Evolutionary conservation across 2,888 invertebrate species (phyloP).

Genomic region (Sisyra terminalis): DNA sequence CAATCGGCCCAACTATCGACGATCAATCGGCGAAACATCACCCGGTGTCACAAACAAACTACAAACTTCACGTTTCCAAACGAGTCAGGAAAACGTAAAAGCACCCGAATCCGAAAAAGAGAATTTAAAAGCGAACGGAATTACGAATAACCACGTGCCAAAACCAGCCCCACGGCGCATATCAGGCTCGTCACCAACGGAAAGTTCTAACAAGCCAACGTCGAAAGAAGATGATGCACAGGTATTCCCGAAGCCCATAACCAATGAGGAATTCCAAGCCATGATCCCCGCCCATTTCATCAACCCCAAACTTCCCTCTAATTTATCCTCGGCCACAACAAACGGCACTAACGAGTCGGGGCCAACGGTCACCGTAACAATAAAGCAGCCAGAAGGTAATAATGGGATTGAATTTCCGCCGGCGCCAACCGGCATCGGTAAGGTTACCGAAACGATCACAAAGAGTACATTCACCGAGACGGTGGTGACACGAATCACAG

Average conservation of each 20-base stretch:
- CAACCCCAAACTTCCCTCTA: constrained; percentile 22
- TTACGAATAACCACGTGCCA: constrained; percentile 10
- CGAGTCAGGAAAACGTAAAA: constrained; percentile 23
- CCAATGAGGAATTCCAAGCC: constrained; percentile 88
- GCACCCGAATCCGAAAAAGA: constrained; percentile 12
- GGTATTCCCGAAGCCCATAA: constrained; percentile 62
- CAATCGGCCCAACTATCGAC: constrained; percentile 46
- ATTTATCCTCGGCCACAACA: constrained; percentile 19
- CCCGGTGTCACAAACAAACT: constrained; percentile 26
- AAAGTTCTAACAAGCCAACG: constrained; percentile 29
- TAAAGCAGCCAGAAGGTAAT: constrained; percentile 50
- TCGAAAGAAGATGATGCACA: constrained; percentile 34
- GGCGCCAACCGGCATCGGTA: constrained; percentile 67
- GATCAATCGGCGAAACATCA: constrained; percentile 38
- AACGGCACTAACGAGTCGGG: constrained; percentile 23
- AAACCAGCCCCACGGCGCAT: constrained; percentile 10
- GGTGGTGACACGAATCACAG: constrained; percentile 84
- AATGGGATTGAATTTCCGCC: constrained; percentile 59
- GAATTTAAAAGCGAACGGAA: constrained; percentile 15
- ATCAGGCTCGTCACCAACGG: constrained; percentile 16
- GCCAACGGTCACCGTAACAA: constrained; percentile 63
- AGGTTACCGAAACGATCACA: constrained; percentile 87
- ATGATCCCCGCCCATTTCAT: constrained; percentile 88
- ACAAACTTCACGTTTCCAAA: constrained; percentile 15
- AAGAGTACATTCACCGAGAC: constrained; percentile 93